A percentile compares a stretch with the other conserved stretches of the same genome.
phyloP scores from a whole-genome alignment of 2,888 invertebrate genomes.

The Sclerodermus sp. region DNA sequence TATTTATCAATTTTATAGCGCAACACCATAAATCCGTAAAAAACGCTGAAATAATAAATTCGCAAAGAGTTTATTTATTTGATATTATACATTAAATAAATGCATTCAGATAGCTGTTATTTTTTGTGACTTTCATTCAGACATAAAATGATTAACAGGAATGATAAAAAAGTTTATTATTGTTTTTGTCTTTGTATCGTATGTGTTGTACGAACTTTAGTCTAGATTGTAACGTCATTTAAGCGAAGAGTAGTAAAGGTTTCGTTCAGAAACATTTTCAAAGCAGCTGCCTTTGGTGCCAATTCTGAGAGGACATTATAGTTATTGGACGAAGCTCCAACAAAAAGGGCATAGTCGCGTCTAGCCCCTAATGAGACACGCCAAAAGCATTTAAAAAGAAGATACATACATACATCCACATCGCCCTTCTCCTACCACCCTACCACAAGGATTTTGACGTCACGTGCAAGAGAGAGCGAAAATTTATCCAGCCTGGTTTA shows the following conservation, averaged over 20 bases:
- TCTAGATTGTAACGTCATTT: constrained; percentile 87
- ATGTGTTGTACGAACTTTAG: constrained; percentile 61
- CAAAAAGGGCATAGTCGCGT: constrained; percentile 93
- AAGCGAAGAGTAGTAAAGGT: constrained; percentile 90
- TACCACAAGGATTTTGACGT: too few species aligned
- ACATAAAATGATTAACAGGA: background rate
- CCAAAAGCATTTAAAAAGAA: constrained; percentile 47
- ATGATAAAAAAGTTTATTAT: too few species aligned
- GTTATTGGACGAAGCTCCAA: constrained; percentile 90
- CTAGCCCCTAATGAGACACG: constrained; percentile 78
- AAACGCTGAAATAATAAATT: too few species aligned
- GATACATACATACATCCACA: too few species aligned
- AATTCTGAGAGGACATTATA: constrained; percentile 72
- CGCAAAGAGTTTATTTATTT: too few species aligned
- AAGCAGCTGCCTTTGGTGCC: constrained; percentile 76
- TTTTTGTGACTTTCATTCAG: background rate
- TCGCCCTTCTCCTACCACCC: too few species aligned
- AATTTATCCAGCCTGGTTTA: too few species aligned
- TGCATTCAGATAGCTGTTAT: too few species aligned
- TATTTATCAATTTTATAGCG: background rate
- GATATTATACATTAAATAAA: too few species aligned
- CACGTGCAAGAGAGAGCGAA: too few species aligned
- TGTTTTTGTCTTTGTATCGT: too few species aligned
- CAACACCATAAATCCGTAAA: background rate
- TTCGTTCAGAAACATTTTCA: constrained; percentile 99